phyloP scores from a whole-genome alignment of 2,113 vertebrate genomes.

The Sciurus niger region DNA sequence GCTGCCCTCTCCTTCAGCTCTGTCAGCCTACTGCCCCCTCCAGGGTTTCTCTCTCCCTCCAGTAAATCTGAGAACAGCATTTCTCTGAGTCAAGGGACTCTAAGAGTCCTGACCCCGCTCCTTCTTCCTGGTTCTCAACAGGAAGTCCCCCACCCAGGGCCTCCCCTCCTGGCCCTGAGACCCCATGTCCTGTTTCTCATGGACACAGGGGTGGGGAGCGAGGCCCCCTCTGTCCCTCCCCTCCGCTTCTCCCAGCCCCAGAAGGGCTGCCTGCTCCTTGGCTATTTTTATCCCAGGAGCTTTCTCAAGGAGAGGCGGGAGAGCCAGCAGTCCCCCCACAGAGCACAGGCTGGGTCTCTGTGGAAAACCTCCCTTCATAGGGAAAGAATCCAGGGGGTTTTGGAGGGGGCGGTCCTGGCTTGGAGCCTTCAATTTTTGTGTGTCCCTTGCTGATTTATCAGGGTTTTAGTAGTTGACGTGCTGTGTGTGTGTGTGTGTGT shows the following conservation, averaged over 20 bases:
- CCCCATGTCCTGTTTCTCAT: conserved; percentile 50
- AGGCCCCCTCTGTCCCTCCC: background rate
- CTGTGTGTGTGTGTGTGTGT: too few species aligned
- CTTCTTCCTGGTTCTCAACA: background rate
- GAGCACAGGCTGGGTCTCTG: conserved; percentile 51
- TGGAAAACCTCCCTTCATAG: conserved; percentile 82
- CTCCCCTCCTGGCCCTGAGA: background rate
- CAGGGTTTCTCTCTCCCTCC: background rate
- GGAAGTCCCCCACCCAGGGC: background rate
- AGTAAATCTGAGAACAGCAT: background rate
- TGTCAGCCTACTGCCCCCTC: fast-evolving
- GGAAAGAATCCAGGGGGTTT: conserved; percentile 78
- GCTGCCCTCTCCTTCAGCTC: background rate
- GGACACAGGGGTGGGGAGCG: background rate
- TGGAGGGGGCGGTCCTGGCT: conserved; percentile 23
- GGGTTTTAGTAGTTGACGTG: conserved; percentile 9
- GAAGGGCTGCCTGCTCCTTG: conserved; percentile 59
- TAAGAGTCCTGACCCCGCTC: background rate
- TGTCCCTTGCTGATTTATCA: conserved; percentile 39
- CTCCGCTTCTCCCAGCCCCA: conserved; percentile 22
- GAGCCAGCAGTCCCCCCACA: conserved; percentile 46
- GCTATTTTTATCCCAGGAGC: conserved; percentile 81
- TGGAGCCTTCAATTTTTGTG: conserved; percentile 57
- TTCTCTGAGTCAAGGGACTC: background rate
- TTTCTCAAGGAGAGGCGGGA: conserved; percentile 78